phyloP scores from a whole-genome alignment of 2,797 vertebrate species.

The Onychomys arenicola region DNA sequence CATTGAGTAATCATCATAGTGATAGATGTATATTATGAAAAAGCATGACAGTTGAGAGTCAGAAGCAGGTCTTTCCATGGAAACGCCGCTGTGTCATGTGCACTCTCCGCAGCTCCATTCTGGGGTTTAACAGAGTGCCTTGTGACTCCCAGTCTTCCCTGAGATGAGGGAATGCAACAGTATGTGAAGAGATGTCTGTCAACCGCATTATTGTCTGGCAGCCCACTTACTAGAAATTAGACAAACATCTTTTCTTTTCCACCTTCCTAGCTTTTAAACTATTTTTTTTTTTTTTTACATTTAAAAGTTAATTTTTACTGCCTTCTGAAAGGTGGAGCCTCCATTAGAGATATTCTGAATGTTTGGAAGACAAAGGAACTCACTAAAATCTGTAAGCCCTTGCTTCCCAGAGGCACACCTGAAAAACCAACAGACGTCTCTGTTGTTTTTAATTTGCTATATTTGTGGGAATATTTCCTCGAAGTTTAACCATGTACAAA shows the following conservation, averaged over 20 bases:
- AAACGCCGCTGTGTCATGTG: background rate
- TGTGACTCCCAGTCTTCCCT: background rate
- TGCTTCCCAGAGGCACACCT: slow-evolving; percentile 10
- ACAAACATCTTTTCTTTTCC: slow-evolving; percentile 5
- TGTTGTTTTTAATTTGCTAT: slow-evolving; percentile 15
- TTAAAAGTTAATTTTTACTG: slow-evolving; percentile 45
- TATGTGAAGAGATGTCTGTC: background rate
- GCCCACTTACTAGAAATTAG: background rate
- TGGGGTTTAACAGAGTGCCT: background rate
- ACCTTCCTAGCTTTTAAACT: background rate
- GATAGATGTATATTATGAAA: background rate
- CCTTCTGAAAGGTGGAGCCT: background rate
- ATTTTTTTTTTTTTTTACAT: background rate
- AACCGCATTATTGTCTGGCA: slow-evolving; percentile 20
- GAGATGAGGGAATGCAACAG: background rate
- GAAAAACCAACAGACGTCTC: background rate
- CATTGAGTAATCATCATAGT: background rate
- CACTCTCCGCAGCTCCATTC: background rate
- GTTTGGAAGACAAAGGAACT: slow-evolving; percentile 41
- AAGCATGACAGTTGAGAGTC: slow-evolving; percentile 10
- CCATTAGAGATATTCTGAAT: background rate
- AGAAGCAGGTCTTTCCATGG: background rate
- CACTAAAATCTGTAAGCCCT: background rate
- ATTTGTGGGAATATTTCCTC: background rate
- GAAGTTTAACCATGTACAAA: slow-evolving; percentile 10